These are phyloP conservation scores for Neoarius graeffei DNA, from an alignment of 2,113 vertebrate species.

Conservation along the genomic window DNA sequence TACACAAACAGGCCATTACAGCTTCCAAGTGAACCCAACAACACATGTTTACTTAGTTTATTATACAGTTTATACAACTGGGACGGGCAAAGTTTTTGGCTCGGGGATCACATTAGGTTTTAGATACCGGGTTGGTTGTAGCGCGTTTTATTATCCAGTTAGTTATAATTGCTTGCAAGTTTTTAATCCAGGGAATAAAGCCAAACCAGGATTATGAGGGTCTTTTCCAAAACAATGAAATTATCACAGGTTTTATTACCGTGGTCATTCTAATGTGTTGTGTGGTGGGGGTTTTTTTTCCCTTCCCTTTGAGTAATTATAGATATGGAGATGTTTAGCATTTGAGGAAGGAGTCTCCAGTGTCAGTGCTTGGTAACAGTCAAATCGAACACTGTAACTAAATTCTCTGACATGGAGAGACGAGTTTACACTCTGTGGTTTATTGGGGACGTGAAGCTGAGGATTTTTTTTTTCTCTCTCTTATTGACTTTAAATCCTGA, in stretches of 20 bases:
- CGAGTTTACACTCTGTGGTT: neutral
- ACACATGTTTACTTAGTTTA: neutral
- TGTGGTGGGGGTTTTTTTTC: too few species aligned
- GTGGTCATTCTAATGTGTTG: too few species aligned
- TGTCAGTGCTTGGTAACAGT: neutral
- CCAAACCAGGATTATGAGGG: too few species aligned
- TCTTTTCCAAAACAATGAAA: too few species aligned
- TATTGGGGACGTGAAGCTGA: neutral
- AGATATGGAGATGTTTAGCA: too few species aligned
- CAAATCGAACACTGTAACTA: neutral
- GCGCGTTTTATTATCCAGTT: neutral
- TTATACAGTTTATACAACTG: neutral
- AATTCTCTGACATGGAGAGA: neutral
- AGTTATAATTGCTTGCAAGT: neutral
- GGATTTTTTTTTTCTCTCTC: neutral
- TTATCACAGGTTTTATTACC: too few species aligned
- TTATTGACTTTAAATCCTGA: neutral
- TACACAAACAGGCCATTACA: neutral
- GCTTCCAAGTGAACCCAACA: neutral
- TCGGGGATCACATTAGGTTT: neutral
- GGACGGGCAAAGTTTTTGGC: neutral
- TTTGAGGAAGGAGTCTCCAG: neutral
- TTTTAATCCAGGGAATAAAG: too few species aligned
- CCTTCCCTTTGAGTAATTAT: too few species aligned
- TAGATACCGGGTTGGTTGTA: neutral